Conservation (phyloP, 1,140 invertebrate genomes). For the Orchestia grillus region DNA sequence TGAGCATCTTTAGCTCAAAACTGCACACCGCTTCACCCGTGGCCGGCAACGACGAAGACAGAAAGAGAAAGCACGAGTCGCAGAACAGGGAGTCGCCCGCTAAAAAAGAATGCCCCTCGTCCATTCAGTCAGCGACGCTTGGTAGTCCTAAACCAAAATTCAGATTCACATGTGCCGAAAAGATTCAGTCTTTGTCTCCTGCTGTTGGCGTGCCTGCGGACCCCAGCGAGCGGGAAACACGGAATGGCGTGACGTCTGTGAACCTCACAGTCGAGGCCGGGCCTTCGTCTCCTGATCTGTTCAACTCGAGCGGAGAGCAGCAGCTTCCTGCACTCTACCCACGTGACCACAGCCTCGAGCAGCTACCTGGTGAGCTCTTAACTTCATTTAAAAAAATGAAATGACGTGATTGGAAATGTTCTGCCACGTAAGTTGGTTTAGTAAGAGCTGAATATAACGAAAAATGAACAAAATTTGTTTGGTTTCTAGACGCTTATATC, state of each 20-base stretch:
- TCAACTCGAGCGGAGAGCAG: neutral
- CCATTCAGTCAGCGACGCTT: neutral
- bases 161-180: neutral
- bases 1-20: neutral
- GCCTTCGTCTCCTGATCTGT: neutral
- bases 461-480: no score
- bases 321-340: neutral
- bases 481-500: no score
- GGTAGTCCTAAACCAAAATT: neutral
- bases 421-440: no score
- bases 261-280: neutral
- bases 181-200: neutral
- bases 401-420: no score
- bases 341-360: neutral
- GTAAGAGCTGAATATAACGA: no score
- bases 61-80: neutral
- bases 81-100: neutral
- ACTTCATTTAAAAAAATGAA: no score
- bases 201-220: neutral
- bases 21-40: slow-evolving; percentile 3
- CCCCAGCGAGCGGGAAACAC: neutral
- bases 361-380: neutral
- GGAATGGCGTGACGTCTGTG: neutral
- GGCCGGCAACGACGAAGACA: neutral
- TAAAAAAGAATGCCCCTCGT: neutral